phyloP scores from a whole-genome alignment of 2,797 vertebrate genomes.

The Glossophaga mutica region DNA sequence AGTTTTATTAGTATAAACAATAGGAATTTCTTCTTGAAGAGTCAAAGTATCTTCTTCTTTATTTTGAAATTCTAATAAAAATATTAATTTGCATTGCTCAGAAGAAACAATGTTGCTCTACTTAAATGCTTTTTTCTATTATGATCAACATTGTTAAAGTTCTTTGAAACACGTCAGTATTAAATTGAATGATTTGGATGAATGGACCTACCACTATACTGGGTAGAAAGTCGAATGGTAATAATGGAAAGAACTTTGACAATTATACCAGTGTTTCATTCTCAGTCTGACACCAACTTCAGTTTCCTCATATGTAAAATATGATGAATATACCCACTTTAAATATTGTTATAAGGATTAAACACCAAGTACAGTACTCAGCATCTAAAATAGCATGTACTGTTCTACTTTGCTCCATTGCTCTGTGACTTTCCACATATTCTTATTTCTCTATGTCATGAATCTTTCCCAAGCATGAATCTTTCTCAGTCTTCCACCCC shows the following conservation, averaged over 20 bases:
- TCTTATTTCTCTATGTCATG: neutral
- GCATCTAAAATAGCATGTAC: neutral
- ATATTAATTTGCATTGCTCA: conserved; percentile 46
- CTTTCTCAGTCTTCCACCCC: neutral
- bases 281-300: neutral
- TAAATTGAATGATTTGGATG: neutral
- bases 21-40: conserved; percentile 58
- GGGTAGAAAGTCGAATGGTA: neutral
- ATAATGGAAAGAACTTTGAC: neutral
- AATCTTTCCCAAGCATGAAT: neutral
- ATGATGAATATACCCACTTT: neutral
- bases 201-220: neutral
- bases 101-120: conserved; percentile 10
- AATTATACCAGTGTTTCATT: neutral
- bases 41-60: conserved; percentile 50
- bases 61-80: conserved; percentile 61
- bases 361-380: neutral
- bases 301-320: neutral
- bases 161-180: neutral
- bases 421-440: neutral
- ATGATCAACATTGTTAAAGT: neutral
- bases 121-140: conserved; percentile 23
- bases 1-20: conserved; percentile 26
- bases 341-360: neutral
- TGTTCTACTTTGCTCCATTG: neutral